Conservation (phyloP, 2,113 vertebrate species). For the Engraulis encrasicolus region DNA sequence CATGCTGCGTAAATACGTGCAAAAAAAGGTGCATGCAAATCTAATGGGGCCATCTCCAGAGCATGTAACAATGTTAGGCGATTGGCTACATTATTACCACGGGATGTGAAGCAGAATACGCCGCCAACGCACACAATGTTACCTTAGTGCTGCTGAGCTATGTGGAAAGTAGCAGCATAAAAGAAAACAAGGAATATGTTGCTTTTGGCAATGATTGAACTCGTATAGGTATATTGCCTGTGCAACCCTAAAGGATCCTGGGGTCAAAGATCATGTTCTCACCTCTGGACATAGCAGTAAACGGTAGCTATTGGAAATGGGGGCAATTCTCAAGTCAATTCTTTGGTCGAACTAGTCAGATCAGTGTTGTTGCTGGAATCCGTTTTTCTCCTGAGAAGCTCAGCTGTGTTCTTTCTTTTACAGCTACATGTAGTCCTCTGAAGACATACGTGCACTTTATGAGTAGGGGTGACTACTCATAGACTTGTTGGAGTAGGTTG, state of each 20-base stretch:
- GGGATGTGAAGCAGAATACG: not conserved
- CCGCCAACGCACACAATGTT: not conserved
- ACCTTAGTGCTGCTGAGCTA: not conserved
- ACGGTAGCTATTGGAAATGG: not conserved
- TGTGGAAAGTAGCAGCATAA: too few relatives aligned
- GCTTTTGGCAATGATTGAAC: not conserved
- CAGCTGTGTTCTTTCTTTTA: not conserved
- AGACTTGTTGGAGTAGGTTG: too few relatives aligned
- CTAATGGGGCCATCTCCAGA: too few relatives aligned
- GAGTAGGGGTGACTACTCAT: too few relatives aligned
- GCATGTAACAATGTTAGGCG: not conserved
- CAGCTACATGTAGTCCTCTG: too few relatives aligned
- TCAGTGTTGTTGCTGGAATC: not conserved
- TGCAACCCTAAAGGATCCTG: not conserved
- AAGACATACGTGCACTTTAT: too few relatives aligned
- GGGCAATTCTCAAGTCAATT: not conserved
- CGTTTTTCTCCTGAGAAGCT: not conserved
- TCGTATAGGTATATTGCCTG: not conserved
- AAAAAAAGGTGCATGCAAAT: not conserved
- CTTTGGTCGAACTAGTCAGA: not conserved
- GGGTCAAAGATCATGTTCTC: conserved; percentile 8
- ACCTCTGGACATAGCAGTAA: not conserved
- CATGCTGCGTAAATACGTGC: not conserved
- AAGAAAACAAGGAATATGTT: not conserved
- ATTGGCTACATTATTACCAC: too few relatives aligned